Evolutionary conservation across 2,888 invertebrate species (phyloP).

Genomic region (Leptopilina drosophilae): DNA sequence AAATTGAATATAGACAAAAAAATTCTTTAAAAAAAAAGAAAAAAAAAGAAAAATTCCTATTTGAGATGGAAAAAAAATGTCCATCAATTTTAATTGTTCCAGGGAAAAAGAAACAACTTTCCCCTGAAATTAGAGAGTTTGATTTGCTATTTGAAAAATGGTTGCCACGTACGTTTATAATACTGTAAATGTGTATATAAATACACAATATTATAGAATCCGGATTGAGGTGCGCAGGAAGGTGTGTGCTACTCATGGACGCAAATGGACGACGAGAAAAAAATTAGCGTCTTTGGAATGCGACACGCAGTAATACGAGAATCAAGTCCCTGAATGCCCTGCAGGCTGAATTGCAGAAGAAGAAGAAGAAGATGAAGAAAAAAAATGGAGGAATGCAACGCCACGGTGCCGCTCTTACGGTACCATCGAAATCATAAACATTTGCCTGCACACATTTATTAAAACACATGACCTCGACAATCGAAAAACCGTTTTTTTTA

Average conservation of each 20-base stretch:
- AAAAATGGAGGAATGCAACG: constrained; percentile 42
- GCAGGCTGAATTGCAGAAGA: constrained; percentile 38
- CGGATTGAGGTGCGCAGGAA: constrained; percentile 50
- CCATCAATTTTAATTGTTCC: too few relatives aligned
- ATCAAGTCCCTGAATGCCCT: constrained; percentile 44
- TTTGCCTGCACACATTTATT: constrained; percentile 32
- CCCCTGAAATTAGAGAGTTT: constrained; percentile 30
- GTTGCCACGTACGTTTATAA: background rate
- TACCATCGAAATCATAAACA: constrained; percentile 38
- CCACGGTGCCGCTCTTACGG: constrained; percentile 39
- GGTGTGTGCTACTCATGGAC: constrained; percentile 39
- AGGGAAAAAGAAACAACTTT: background rate
- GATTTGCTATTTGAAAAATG: constrained; percentile 38
- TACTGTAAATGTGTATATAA: background rate
- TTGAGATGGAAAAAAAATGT: too few relatives aligned
- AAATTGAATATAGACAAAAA: too few relatives aligned
- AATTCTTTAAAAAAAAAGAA: too few relatives aligned
- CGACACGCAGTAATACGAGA: constrained; percentile 48
- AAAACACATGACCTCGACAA: constrained; percentile 33
- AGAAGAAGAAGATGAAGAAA: constrained; percentile 40
- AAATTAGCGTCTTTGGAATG: constrained; percentile 55
- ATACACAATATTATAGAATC: constrained; percentile 40
- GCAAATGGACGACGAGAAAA: constrained; percentile 48
- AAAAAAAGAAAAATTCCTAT: too few relatives aligned
- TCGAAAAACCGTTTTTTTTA: constrained; percentile 35